Evolutionary conservation across 2,113 vertebrate genomes (phyloP).

Genomic region (Rhynchomys soricoides): DNA sequence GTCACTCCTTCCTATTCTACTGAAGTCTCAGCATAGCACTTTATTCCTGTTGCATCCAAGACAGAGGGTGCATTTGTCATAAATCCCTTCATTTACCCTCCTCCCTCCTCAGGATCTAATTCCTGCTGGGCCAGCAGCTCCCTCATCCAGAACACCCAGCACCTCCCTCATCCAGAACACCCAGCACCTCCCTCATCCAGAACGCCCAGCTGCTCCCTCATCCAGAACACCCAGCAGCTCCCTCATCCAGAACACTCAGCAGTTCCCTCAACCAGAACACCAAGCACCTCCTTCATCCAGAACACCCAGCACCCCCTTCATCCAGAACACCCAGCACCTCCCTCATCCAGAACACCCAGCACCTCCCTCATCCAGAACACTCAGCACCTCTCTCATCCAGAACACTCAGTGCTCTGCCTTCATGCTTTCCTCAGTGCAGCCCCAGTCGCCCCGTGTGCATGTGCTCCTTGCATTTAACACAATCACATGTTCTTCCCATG

Average conservation of each 20-base stretch:
- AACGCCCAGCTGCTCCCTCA: background rate
- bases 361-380: too few species aligned
- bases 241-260: background rate
- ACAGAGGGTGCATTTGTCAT: fast-evolving
- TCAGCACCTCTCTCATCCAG: background rate
- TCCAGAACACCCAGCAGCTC: too few species aligned
- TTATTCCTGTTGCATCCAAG: background rate
- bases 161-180: too few species aligned
- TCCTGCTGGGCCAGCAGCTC: background rate
- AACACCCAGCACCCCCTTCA: too few species aligned
- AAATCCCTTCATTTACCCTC: background rate
- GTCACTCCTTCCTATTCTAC: background rate
- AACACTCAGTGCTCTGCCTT: background rate
- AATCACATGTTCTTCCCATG: background rate
- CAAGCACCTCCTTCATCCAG: too few species aligned
- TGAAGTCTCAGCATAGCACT: background rate
- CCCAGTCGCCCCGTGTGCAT: background rate
- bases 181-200: too few species aligned
- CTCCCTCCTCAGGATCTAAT: background rate
- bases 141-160: background rate
- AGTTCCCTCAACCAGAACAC: too few species aligned
- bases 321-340: background rate
- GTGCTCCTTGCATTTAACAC: background rate
- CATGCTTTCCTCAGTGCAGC: background rate
- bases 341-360: too few species aligned